Percentiles rank a stretch among this genome's conserved stretches.
Evolutionary conservation across 2,113 vertebrate species (phyloP).

Genomic region (Ardeotis arabs): DNA sequence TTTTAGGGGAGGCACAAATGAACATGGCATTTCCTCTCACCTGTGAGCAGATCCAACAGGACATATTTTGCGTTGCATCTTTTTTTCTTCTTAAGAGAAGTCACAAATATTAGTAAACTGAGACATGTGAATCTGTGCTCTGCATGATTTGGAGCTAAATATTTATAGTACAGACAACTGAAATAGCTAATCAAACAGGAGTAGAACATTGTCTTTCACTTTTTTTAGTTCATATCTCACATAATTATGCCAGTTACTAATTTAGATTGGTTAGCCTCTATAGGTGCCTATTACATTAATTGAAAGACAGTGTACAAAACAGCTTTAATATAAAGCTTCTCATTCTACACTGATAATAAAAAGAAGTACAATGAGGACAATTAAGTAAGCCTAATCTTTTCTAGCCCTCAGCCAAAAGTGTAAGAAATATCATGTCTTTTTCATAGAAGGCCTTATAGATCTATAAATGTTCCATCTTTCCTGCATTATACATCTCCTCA

Average conservation of each 20-base stretch:
- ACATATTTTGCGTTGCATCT: neutral
- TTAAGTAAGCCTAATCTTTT: constrained; percentile 17
- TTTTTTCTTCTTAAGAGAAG: neutral
- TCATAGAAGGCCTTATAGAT: neutral
- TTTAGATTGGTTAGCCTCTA: neutral
- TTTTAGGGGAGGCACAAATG: neutral
- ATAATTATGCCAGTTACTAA: neutral
- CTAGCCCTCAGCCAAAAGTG: neutral
- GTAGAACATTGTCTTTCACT: neutral
- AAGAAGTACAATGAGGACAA: neutral
- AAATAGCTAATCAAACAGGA: neutral
- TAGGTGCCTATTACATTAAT: neutral
- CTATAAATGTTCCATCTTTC: neutral
- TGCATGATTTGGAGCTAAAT: neutral
- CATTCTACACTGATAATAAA: neutral
- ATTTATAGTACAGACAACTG: neutral
- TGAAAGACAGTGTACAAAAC: neutral
- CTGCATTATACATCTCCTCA: neutral
- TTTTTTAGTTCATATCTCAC: neutral
- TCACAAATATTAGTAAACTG: neutral
- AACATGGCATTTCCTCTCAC: neutral
- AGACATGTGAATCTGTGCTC: neutral
- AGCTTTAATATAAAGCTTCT: neutral
- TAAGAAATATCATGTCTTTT: neutral
- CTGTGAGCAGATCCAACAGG: neutral